Evolutionary conservation across 1,140 invertebrate genomes (phyloP).

Genomic region (Callitettix versicolor): DNA sequence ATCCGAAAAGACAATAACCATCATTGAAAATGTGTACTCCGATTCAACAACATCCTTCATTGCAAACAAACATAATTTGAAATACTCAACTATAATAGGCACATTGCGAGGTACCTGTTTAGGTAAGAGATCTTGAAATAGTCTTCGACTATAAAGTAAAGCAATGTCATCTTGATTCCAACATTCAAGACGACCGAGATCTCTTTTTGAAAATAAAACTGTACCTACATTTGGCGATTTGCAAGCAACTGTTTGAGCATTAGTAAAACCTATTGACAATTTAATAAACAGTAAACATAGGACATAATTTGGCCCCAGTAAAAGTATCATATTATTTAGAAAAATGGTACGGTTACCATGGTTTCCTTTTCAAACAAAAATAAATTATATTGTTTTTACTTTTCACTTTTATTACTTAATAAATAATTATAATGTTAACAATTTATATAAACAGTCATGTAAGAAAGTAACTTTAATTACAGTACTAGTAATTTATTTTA

Average conservation of each 20-base stretch:
- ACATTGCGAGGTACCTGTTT: slow-evolving; percentile 9
- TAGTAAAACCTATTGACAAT: no score
- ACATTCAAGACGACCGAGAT: slow-evolving; percentile 8
- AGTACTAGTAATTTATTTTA: no score
- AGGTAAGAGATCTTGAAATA: slow-evolving; percentile 19
- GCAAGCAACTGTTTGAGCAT: not conserved
- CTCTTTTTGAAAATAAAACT: slow-evolving; percentile 12
- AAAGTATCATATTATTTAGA: no score
- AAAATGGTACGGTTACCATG: no score
- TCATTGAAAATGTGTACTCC: not conserved
- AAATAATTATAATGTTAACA: no score
- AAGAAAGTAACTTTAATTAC: no score
- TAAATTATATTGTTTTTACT: no score
- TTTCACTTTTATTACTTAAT: no score
- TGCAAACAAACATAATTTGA: slow-evolving; percentile 9
- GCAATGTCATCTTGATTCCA: slow-evolving; percentile 18
- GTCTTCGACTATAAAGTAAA: slow-evolving; percentile 14
- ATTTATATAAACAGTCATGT: no score
- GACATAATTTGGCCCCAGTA: no score
- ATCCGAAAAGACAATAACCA: slow-evolving; percentile 14
- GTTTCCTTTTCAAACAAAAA: no score
- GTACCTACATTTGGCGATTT: slow-evolving; percentile 12
- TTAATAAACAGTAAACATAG: no score
- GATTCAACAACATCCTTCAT: slow-evolving; percentile 6
- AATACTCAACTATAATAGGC: slow-evolving; percentile 12